phyloP scores from a whole-genome alignment of 2,797 vertebrate species.

The Myotis myotis region DNA sequence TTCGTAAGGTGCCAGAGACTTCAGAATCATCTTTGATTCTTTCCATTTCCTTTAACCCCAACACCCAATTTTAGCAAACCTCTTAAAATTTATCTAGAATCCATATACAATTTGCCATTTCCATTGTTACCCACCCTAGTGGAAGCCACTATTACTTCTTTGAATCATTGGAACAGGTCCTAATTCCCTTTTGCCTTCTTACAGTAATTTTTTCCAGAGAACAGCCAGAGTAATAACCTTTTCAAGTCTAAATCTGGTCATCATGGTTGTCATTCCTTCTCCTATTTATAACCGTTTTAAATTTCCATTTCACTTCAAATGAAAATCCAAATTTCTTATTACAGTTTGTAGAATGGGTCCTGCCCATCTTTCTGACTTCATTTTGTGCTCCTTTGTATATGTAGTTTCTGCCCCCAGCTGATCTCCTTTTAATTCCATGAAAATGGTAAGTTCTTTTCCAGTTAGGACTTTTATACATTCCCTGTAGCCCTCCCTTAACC shows the following conservation, averaged over 20 bases:
- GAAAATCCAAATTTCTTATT: not conserved
- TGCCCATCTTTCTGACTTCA: not conserved
- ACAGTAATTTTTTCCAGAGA: not conserved
- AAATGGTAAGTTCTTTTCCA: not conserved
- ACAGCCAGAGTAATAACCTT: not conserved
- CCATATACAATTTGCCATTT: not conserved
- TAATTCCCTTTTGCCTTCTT: not conserved
- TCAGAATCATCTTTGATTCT: not conserved
- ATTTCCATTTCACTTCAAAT: slow-evolving; percentile 37
- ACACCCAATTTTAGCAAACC: not conserved
- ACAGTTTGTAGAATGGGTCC: not conserved
- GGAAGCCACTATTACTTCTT: not conserved
- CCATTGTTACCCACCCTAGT: not conserved
- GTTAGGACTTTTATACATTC: not conserved
- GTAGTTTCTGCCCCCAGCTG: not conserved
- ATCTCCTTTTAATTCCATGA: not conserved
- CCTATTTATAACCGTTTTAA: not conserved
- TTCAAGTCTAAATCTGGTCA: not conserved
- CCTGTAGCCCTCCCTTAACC: not conserved
- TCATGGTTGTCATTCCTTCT: not conserved
- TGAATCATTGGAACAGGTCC: not conserved
- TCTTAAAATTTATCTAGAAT: not conserved
- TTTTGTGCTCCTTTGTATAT: not conserved
- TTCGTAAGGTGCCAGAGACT: not conserved
- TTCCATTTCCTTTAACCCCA: not conserved